Evolutionary conservation across 2,888 invertebrate genomes (phyloP).

Genomic region (Lobophora halterata): DNA sequence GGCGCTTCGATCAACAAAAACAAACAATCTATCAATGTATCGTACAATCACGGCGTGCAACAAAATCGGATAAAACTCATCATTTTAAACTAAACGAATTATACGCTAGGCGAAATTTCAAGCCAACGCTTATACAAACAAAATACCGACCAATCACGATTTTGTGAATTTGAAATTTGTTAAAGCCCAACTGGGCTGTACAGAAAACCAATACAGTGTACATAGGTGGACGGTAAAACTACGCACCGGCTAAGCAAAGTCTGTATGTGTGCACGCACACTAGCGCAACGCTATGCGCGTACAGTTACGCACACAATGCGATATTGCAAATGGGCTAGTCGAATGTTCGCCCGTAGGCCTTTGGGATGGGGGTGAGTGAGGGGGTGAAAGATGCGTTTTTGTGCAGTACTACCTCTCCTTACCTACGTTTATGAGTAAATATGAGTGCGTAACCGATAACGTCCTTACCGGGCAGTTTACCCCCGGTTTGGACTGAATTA

Average conservation of each 20-base stretch:
- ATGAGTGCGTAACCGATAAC: slow-evolving; percentile 75
- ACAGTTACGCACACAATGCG: slow-evolving; percentile 74
- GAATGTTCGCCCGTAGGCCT: slow-evolving; percentile 73
- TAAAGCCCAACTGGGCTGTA: slow-evolving; percentile 67
- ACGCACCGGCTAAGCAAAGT: slow-evolving; percentile 75
- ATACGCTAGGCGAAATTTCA: slow-evolving; percentile 62
- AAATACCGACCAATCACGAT: slow-evolving; percentile 77
- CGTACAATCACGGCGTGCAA: slow-evolving; percentile 51
- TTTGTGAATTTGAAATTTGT: slow-evolving; percentile 80
- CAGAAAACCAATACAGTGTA: slow-evolving; percentile 77
- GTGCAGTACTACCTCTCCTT: slow-evolving; percentile 67
- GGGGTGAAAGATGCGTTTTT: slow-evolving; percentile 75
- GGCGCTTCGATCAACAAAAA: slow-evolving; percentile 25
- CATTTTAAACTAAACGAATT: slow-evolving; percentile 74
- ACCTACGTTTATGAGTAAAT: slow-evolving; percentile 69
- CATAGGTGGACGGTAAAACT: slow-evolving; percentile 60
- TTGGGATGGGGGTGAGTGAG: slow-evolving; percentile 49
- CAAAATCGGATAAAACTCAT: slow-evolving; percentile 68
- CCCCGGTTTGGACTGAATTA: slow-evolving; percentile 49
- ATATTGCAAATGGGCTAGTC: slow-evolving; percentile 79
- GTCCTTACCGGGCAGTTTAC: slow-evolving; percentile 38
- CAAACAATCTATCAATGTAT: slow-evolving; percentile 45
- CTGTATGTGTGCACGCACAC: slow-evolving; percentile 53
- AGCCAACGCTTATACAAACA: slow-evolving; percentile 71
- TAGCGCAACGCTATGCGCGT: slow-evolving; percentile 34